A percentile compares a stretch with the other conserved stretches of the same genome.
These are phyloP conservation scores for Trinectes maculatus DNA, from an alignment of 2,113 vertebrate species.

Conservation along the genomic window DNA sequence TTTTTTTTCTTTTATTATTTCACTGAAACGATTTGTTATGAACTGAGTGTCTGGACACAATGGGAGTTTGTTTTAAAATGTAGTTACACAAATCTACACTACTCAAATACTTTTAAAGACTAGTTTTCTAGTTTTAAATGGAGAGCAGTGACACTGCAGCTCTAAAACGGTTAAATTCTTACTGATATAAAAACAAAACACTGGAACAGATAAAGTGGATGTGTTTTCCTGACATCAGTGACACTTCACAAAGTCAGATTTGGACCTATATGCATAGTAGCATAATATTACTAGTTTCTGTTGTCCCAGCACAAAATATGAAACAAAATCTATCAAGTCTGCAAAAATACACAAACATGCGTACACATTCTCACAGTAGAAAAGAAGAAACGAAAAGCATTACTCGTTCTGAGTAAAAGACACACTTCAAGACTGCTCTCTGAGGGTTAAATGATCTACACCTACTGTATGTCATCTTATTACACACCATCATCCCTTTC, in stretches of 20 bases:
- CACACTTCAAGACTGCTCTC: conserved; percentile 53
- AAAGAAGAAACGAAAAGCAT: conserved; percentile 58
- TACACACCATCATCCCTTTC: conserved; percentile 30
- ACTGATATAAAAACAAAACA: conserved; percentile 11
- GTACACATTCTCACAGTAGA: conserved; percentile 67
- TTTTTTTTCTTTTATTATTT: conserved; percentile 30
- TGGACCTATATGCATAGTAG: conserved; percentile 61
- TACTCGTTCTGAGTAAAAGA: conserved; percentile 46
- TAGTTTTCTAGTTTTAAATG: conserved; percentile 24
- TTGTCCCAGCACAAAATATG: conserved; percentile 56
- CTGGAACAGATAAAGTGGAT: conserved; percentile 24
- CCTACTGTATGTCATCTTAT: conserved; percentile 33
- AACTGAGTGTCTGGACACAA: conserved; percentile 22
- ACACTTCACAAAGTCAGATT: conserved; percentile 44
- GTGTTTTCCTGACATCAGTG: conserved; percentile 14
- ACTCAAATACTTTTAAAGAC: conserved; percentile 38
- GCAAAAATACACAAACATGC: conserved; percentile 58
- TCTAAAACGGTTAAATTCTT: neutral
- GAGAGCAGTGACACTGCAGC: conserved; percentile 6
- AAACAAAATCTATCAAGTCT: conserved; percentile 58
- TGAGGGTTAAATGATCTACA: conserved; percentile 44
- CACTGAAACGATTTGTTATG: conserved; percentile 47
- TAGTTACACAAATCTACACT: conserved; percentile 51
- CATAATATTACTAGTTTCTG: conserved; percentile 39
- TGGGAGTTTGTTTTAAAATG: conserved; percentile 38